These are phyloP conservation scores for Coptotermes formosanus DNA, from an alignment of 1,140 invertebrate species.

Conservation along the genomic window DNA sequence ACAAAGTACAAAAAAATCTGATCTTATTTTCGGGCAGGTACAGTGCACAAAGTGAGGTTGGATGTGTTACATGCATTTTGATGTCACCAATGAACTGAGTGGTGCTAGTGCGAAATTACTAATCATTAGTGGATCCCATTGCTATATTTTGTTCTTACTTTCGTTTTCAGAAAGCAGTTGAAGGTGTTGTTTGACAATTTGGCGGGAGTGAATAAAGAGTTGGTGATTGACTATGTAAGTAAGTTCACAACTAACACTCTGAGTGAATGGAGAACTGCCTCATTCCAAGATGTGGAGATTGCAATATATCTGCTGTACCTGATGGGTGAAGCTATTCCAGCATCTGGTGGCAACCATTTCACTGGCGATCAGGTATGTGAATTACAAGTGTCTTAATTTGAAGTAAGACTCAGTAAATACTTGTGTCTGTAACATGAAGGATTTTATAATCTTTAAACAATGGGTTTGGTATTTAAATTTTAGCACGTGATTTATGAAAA, in stretches of 20 bases:
- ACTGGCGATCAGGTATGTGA: constrained; percentile 41
- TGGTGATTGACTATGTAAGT: constrained; percentile 51
- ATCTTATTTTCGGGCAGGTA: too few relatives aligned
- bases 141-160: too few relatives aligned
- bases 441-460: background rate
- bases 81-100: too few relatives aligned
- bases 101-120: too few relatives aligned
- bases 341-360: constrained; percentile 51
- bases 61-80: too few relatives aligned
- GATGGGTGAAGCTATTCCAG: constrained; percentile 54
- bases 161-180: constrained; percentile 51
- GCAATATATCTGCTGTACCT: constrained; percentile 55
- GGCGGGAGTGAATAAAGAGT: constrained; percentile 49
- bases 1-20: too few relatives aligned
- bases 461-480: background rate
- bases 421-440: background rate
- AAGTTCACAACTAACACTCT: constrained; percentile 50
- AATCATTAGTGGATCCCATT: too few relatives aligned
- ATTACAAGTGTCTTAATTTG: constrained; percentile 37
- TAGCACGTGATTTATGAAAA: too few relatives aligned
- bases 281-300: constrained; percentile 55
- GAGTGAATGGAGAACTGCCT: constrained; percentile 48
- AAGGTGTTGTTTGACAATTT: constrained; percentile 59
- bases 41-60: too few relatives aligned
- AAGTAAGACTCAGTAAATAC: background rate